A percentile compares a stretch with the other conserved stretches of the same genome.
These are phyloP conservation scores for Oryzias curvinotus DNA, from an alignment of 2,113 vertebrate genomes.

Conservation along the genomic window DNA sequence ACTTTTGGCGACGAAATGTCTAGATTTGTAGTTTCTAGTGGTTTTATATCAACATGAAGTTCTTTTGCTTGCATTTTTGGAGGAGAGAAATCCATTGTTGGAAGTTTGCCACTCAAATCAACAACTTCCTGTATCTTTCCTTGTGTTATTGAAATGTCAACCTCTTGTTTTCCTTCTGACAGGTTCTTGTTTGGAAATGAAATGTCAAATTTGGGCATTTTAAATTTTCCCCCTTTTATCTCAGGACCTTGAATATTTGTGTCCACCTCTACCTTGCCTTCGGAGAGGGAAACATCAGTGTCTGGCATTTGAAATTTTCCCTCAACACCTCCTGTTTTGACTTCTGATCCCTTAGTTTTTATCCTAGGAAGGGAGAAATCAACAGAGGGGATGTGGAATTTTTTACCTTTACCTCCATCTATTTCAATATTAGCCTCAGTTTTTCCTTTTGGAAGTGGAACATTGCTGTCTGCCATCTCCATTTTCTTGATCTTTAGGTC, in stretches of 20 bases:
- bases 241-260: conserved; percentile 14
- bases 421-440: conserved; percentile 3
- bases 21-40: too few relatives aligned
- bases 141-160: too few relatives aligned
- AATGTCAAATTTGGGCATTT: conserved; percentile 41
- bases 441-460: conserved; percentile 46
- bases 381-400: conserved; percentile 60
- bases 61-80: too few relatives aligned
- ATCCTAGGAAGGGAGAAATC: conserved; percentile 68
- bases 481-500: conserved; percentile 4
- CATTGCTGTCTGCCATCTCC: conserved; percentile 9
- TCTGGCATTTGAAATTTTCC: conserved; percentile 36
- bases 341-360: conserved; percentile 38
- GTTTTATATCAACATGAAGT: too few relatives aligned
- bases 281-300: conserved; percentile 58
- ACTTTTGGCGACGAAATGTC: conserved; percentile 47
- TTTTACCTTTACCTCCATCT: conserved; percentile 32
- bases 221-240: conserved; percentile 37
- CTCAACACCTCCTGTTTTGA: conserved; percentile 29
- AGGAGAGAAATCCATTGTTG: too few relatives aligned
- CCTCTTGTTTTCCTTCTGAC: conserved; percentile 5
- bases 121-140: too few relatives aligned
- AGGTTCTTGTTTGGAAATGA: conserved; percentile 40
- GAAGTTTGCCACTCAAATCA: too few relatives aligned
- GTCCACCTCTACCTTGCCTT: conserved; percentile 44